Evolutionary conservation across 2,797 vertebrate genomes (phyloP), one percentile per base, ranked within the genome.

Genomic region (Lutjanus campechanus): DNA sequence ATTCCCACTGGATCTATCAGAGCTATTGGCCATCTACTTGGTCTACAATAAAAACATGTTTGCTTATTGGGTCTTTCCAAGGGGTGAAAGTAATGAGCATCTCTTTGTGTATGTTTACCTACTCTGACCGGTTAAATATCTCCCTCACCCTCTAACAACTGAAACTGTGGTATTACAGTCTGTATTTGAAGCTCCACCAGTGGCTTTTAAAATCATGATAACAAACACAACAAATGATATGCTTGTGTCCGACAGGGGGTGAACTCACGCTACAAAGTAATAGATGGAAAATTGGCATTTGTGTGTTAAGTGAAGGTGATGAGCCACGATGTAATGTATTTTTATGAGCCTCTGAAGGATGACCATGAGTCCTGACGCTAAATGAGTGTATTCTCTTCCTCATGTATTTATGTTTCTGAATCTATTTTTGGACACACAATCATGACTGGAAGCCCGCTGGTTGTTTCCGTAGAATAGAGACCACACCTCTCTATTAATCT

Each of bases 361-460:
- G 11, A 53, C 1, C 8, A 36, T 59, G 69, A 69, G 8, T 43
- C 44, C 8, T 19, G 47, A 12, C 0, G 22, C 53, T 68, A 55
- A 66, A 50, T 54, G 54, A 40, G 47, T 7, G 53, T 41, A 19
- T n/a, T 46, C 22, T 16, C 9, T 58, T 7, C 17, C 55, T 12
- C 46, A 43, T 4, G 29, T 11, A n/a, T 60, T 36, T 60, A 8
- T 59, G 40, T n/a, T 15, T 16, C 11, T 25, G 16, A 17, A 40
- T 77, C 44, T 69, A 82, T 84, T 81, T 82, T 22, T 72, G 59
- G 50, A 41, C 8, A 16, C 22, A 44, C 8, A 65, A 46, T 73
- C 60, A 56, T 61, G 1, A 40, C 50, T 0, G 13, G 6, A 40
- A 2, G 2, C 59, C 3, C 11, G 16, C 9, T 22, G 0, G 16